Evolutionary conservation across 2,113 vertebrate genomes (phyloP).

Genomic region (Nerophis ophidion): DNA sequence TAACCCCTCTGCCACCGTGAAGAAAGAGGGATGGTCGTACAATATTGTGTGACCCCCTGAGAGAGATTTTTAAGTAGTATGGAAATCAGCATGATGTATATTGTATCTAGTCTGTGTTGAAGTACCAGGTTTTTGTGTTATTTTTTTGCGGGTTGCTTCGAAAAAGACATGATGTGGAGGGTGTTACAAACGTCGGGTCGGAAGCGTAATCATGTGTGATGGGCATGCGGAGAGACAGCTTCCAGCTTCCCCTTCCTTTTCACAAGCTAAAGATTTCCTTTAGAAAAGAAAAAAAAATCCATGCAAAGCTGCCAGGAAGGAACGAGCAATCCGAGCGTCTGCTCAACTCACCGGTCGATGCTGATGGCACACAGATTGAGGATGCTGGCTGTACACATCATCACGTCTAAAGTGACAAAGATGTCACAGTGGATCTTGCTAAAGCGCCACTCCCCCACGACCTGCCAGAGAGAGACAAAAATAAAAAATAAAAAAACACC

Average conservation of each 20-base stretch:
- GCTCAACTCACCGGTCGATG: conserved; percentile 90
- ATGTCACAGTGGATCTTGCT: conserved; percentile 97
- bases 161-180: not conserved
- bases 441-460: conserved; percentile 96
- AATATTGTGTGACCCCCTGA: no score
- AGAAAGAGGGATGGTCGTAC: no score
- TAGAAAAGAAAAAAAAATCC: conserved; percentile 23
- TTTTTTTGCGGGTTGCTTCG: no score
- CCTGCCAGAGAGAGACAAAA: conserved; percentile 73
- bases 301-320: conserved; percentile 18
- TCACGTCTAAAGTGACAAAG: conserved; percentile 96
- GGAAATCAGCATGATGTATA: no score
- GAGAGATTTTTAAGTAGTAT: no score
- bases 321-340: conserved; percentile 20
- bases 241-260: conserved; percentile 17
- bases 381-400: conserved; percentile 99
- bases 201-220: not conserved
- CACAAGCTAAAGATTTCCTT: conserved; percentile 30
- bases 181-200: not conserved
- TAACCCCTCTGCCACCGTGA: no score
- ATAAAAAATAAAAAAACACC: conserved; percentile 20
- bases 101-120: no score
- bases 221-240: conserved; percentile 11
- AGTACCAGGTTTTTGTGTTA: no score
- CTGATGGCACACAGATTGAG: conserved; percentile 98